Base-by-base conservation (phyloP, 2,113 vertebrate genomes). In the Ceyx margarethae region DNA sequence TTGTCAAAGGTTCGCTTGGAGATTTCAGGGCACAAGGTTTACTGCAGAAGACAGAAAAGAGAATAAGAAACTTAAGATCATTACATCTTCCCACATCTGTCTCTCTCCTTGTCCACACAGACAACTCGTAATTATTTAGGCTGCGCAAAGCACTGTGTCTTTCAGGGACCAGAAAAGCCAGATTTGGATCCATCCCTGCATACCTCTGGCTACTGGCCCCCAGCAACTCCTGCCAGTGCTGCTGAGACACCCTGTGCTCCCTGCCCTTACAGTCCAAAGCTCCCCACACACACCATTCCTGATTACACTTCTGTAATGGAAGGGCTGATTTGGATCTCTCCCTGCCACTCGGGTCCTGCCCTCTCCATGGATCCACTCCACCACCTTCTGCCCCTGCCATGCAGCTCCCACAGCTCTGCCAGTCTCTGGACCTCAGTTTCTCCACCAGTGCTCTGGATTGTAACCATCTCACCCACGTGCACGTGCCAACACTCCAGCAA, bases 1-100 rank as follows among this genome's bases (percentile, higher is more conserved):
- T 95, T 94, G 91, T 89, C 75, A 92, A 91, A 94, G 85, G 80
- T 84, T 94, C 93, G 77, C 87, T 95, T 95, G 91, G 87, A 93
- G 87, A 95, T 82, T 82, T 96, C 89, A 95, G 89, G 81, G 61
- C 91, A 91, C 14, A 71, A 87, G 85, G 62, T 90, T 95, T 89
- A 77, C 96, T 97, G 94, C 29, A 86, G 87, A 91, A 85, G 75
- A 82, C 35, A 96, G 45, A 90, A 89, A 92, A 96, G 46, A 89
- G 54, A 88, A 91, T 81, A 95, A 87, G 89, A 87, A 89, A 94
- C 76, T 75, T 92, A 89, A 96, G 88, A 93, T 86, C 62, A 68
- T 69, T 65, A 50, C 56, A 1, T 78, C 76, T 91, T 72, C 53
- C 58, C 73, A 57, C 74, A 64, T 90, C 60, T 81, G 46, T 56